Evolutionary conservation across 2,797 vertebrate species (phyloP), one percentile per base, ranked within the genome.

Genomic region (Salmo trutta): DNA sequence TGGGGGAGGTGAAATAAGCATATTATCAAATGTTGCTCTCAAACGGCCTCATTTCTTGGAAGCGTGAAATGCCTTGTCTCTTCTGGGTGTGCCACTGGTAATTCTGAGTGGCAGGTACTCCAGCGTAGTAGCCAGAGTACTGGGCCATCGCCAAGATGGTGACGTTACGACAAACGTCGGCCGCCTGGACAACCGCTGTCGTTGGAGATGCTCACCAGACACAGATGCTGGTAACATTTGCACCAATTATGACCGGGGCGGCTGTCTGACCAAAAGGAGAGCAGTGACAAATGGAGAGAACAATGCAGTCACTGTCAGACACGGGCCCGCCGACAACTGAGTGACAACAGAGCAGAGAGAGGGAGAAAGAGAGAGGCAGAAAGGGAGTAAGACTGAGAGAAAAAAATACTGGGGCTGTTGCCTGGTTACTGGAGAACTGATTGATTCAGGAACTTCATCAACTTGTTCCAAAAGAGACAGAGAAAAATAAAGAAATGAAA

Each of bases 31-130:
- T 91, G 90, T 88, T 85, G 83, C 88, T 90, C 87, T 88, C 80
- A 90, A 93, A 91, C 86, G 86, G 91, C 85, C 86, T 92, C 83
- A 88, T 92, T 94, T 93, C 86, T 93, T 88, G 84, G 85, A 91
- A 83, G 90, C 83, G 87, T 91, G 89, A 91, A 92, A 93, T 88
- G 88, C 84, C 74, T 86, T 79, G 85, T 92, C 91, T 92, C 89
- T 84, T 92, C 89, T 87, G 87, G 85, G 87, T 90, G 86, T 79
- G 65, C 67, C 75, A 84, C 88, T 83, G 62, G 85, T 93, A 92
- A 93, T 92, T 83, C 90, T 92, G 92, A 94, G 90, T 93, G 94
- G 91, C 93, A 92, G 90, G 81, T 88, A 87, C 87, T 92, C 89
- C 78, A 88, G 76, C 89, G 86, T 88, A 89, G 85, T 76, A 66